Conservation (phyloP, 2,113 vertebrate species). For the Anarhynchus alexandrinus region DNA sequence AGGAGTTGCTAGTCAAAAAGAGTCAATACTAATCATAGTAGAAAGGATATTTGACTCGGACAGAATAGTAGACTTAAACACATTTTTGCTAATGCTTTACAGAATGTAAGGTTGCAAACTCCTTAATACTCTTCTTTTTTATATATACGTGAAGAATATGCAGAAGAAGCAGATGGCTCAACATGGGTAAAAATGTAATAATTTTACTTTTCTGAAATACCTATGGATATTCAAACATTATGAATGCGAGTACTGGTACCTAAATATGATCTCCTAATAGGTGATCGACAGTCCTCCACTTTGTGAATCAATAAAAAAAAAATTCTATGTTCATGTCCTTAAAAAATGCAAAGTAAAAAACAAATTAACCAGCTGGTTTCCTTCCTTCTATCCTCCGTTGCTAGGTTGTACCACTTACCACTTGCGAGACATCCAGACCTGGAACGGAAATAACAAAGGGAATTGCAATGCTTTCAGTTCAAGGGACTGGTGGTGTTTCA, state of each 20-base stretch:
- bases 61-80: neutral
- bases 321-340: fast-evolving
- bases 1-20: neutral
- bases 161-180: neutral
- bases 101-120: neutral
- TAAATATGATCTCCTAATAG: neutral
- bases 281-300: neutral
- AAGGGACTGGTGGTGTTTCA: neutral
- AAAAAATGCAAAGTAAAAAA: neutral
- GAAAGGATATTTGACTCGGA: neutral
- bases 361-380: neutral
- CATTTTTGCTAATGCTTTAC: neutral
- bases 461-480: neutral
- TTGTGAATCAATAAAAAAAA: neutral
- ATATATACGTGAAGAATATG: neutral
- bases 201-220: neutral
- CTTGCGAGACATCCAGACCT: neutral
- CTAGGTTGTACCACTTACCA: neutral
- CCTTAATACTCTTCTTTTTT: neutral
- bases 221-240: neutral
- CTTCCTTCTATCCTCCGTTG: neutral
- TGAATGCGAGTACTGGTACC: neutral
- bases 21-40: neutral
- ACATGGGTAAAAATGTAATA: neutral
- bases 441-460: neutral